Percentiles rank a stretch among this genome's conserved stretches.
phyloP scores from a whole-genome alignment of 2,888 invertebrate genomes.

The Catocala sponsa region DNA sequence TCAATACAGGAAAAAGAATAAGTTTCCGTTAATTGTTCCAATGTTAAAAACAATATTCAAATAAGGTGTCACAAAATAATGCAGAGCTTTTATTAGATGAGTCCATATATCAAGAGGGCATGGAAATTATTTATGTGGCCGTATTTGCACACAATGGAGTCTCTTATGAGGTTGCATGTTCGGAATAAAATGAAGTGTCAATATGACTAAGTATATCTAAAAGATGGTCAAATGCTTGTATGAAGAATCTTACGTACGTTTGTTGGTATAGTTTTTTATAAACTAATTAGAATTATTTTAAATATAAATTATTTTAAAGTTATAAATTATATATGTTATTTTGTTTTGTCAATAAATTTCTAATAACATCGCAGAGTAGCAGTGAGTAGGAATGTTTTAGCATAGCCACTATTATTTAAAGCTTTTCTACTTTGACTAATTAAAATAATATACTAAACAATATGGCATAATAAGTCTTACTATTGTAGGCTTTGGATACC shows the following conservation, averaged over 20 bases:
- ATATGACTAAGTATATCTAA: conserved; percentile 19
- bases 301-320: too few species aligned
- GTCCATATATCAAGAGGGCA: conserved; percentile 31
- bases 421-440: too few species aligned
- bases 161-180: conserved; percentile 44
- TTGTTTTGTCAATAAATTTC: too few species aligned
- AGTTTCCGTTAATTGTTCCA: conserved; percentile 46
- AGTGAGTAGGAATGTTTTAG: too few species aligned
- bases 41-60: conserved; percentile 46
- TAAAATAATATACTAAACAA: too few species aligned
- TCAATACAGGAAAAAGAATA: conserved; percentile 31
- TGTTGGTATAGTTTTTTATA: not conserved
- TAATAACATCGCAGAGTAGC: too few species aligned
- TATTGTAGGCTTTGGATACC: too few species aligned
- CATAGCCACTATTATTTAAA: too few species aligned
- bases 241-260: not conserved
- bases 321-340: too few species aligned
- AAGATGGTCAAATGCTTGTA: conserved; percentile 1
- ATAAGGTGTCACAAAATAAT: conserved; percentile 47
- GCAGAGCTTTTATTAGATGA: conserved; percentile 45
- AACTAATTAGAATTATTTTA: too few species aligned
- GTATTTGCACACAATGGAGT: conserved; percentile 65
- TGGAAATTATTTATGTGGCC: conserved; percentile 28
- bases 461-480: too few species aligned
- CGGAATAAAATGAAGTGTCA: conserved; percentile 39